Percentiles rank a stretch among this genome's conserved stretches.
phyloP scores from a whole-genome alignment of 2,888 invertebrate genomes.

The Calliopum simillimum region DNA sequence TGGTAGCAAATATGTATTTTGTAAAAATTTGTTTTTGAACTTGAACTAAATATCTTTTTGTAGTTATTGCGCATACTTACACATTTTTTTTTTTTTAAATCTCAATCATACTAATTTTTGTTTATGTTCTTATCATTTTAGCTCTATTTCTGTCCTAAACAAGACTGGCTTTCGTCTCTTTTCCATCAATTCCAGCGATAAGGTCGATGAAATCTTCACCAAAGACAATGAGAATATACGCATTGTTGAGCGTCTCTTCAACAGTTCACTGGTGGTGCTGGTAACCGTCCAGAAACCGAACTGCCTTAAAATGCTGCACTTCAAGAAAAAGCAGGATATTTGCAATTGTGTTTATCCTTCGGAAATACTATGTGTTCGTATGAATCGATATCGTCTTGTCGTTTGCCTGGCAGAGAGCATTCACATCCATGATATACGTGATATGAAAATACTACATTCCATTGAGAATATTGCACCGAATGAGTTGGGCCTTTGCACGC shows the following conservation, averaged over 20 bases:
- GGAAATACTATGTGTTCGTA: constrained; percentile 63
- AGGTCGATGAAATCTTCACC: constrained; percentile 65
- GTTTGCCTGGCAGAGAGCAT: constrained; percentile 65
- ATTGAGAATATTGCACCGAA: constrained; percentile 64
- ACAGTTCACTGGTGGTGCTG: constrained; percentile 65
- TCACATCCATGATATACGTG: constrained; percentile 67
- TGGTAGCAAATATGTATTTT: no score
- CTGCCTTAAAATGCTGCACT: constrained; percentile 66
- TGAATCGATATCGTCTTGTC: constrained; percentile 65
- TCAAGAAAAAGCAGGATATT: constrained; percentile 67
- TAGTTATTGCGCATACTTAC: background rate
- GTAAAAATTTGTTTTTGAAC: no score
- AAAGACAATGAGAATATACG: constrained; percentile 65
- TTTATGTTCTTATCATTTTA: constrained; percentile 44
- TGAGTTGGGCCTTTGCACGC: constrained; percentile 62
- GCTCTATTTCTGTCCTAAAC: constrained; percentile 63
- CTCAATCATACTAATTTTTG: background rate
- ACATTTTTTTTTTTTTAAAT: background rate
- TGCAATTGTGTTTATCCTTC: constrained; percentile 67
- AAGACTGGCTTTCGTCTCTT: constrained; percentile 62
- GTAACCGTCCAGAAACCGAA: constrained; percentile 65
- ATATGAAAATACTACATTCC: constrained; percentile 66
- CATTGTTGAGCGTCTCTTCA: constrained; percentile 65
- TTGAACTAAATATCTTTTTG: no score
- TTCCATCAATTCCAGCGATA: constrained; percentile 61